Evolutionary conservation across 1,140 invertebrate species (phyloP), one percentile per base, ranked within the genome.

Genomic region (Pectinophora gossypiella): DNA sequence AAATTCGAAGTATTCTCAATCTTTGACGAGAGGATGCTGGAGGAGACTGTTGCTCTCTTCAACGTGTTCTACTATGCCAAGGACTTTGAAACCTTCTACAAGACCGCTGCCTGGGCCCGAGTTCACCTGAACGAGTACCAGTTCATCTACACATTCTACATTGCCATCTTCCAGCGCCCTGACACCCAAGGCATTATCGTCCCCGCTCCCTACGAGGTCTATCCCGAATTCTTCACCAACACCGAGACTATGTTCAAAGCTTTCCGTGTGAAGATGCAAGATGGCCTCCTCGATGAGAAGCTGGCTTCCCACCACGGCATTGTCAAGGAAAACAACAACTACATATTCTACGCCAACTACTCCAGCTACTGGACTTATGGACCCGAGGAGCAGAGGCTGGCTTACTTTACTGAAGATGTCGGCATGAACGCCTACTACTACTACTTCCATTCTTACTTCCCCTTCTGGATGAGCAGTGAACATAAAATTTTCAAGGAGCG

Each of bases 321-420:
- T 54, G 68, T 82, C 48, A 64, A 85, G 47, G 78, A 88, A 54
- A 80, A 87, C 43, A 57, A 81, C 22, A 57, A 80, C 35, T 88
- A 83, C 58, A 79, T 87, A 15, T 64, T 65, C 42, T 83, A 80
- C 53, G 84, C 81, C 50, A 92, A 89, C 68, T 92, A 88, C 59
- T 90, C 80, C 5, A 89, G 89, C 54, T 79, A 81, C 58, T 83
- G 89, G 23, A 64, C 86, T 1, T 78, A 79, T 48, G 60, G 70
- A n/a, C 85, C 90, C 59, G 71, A 86, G 1, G 92, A 95, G 63
- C 89, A 91, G 66, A 89, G 87, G 51, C 57, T 95, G 15, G 87
- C 91, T 20, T 95, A 95, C 87, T 94, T 93, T 82, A 92, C 90
- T 20, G 92, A 95, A 64, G 94, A 94, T 68, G 83, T 92, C 54